phyloP scores from a whole-genome alignment of 53 echinoderm and acorn worm genomes.

The Patiria pectinifera region DNA sequence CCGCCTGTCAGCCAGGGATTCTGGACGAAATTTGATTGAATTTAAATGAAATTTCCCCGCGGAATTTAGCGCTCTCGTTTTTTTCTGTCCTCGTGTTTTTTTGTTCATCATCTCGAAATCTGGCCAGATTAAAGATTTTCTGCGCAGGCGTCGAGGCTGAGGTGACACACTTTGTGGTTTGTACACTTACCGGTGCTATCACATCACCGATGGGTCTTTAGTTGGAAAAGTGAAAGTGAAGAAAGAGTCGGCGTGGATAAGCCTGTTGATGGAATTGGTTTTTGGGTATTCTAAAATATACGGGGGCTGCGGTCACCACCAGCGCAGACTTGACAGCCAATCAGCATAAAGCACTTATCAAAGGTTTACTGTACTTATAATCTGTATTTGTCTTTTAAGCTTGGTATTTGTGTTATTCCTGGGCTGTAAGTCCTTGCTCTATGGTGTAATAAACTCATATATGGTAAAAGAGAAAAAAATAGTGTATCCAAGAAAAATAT shows the following conservation, averaged over 20 bases:
- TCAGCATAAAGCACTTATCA: too few species aligned
- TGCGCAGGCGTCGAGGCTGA: slow-evolving; percentile 21
- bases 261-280: slow-evolving; percentile 7
- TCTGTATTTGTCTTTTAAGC: too few species aligned
- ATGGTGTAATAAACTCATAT: too few species aligned
- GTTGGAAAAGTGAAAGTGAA: slow-evolving; percentile 14
- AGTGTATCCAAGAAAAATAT: too few species aligned
- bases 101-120: background rate
- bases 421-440: too few species aligned
- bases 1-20: slow-evolving; percentile 64
- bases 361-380: too few species aligned
- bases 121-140: slow-evolving; percentile 11
- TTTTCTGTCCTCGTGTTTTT: background rate
- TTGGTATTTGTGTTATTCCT: too few species aligned
- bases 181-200: background rate
- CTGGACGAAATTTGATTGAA: slow-evolving; percentile 65
- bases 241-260: background rate
- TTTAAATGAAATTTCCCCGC: slow-evolving; percentile 65
- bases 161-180: background rate
- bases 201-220: slow-evolving; percentile 10
- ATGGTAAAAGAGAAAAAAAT: too few species aligned
- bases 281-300: background rate
- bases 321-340: too few species aligned
- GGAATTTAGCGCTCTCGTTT: slow-evolving; percentile 45
- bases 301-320: background rate